These are phyloP conservation scores for Xylocopa sonorina DNA, from an alignment of 1,140 invertebrate species.

Conservation along the genomic window DNA sequence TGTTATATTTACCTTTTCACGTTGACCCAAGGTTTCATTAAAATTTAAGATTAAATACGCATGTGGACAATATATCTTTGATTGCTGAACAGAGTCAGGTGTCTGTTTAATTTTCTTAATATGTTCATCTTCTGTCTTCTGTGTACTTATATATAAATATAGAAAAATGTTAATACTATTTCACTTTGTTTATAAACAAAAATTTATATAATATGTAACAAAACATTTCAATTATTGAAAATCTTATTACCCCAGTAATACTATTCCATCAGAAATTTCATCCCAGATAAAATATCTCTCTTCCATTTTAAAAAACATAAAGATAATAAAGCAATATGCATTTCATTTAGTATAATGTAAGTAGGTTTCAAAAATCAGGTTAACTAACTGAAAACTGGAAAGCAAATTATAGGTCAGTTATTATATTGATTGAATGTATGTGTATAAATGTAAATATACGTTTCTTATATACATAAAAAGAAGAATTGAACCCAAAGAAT, in stretches of 20 bases:
- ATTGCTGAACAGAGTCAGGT: constrained; percentile 10
- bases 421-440: constrained; percentile 62
- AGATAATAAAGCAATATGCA: constrained; percentile 16
- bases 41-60: constrained; percentile 70
- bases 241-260: constrained; percentile 76
- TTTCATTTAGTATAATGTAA: constrained; percentile 27
- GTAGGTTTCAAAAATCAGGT: constrained; percentile 48
- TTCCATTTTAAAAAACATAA: constrained; percentile 49
- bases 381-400: constrained; percentile 28
- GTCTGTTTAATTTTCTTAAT: constrained; percentile 45
- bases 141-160: constrained; percentile 39
- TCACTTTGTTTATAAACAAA: neutral
- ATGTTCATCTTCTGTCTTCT: constrained; percentile 64
- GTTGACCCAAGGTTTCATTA: constrained; percentile 67
- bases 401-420: constrained; percentile 44
- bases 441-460: neutral
- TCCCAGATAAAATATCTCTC: constrained; percentile 82
- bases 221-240: constrained; percentile 7
- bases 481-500: neutral
- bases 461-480: too few relatives aligned
- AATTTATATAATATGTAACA: neutral
- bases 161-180: constrained; percentile 17
- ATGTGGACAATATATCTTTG: constrained; percentile 71
- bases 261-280: constrained; percentile 74
- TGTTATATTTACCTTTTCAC: constrained; percentile 68